Conservation (phyloP, 2,113 vertebrate species). For the Podarcis muralis region DNA sequence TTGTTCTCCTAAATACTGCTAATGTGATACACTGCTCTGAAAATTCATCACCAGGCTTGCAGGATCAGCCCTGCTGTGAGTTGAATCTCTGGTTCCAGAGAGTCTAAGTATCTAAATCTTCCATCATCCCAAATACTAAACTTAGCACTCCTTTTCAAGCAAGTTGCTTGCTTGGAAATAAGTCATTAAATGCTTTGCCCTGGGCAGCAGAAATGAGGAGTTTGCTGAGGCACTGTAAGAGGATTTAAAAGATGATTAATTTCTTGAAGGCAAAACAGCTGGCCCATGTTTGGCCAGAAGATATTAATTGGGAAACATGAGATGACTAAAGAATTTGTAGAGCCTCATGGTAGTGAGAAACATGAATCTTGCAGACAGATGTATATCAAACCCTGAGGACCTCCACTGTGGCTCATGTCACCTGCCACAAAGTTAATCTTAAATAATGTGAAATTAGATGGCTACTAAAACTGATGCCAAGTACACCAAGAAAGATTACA, state of each 20-base stretch:
- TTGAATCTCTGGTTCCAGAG: slow-evolving; percentile 9
- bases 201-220: slow-evolving; percentile 63
- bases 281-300: slow-evolving; percentile 50
- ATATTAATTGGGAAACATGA: slow-evolving; percentile 67
- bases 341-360: slow-evolving; percentile 52
- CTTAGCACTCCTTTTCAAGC: slow-evolving; percentile 23
- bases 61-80: background rate
- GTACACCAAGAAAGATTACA: slow-evolving; percentile 23
- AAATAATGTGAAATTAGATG: slow-evolving; percentile 43
- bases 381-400: slow-evolving; percentile 47
- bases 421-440: slow-evolving; percentile 54
- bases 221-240: slow-evolving; percentile 37
- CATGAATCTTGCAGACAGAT: slow-evolving; percentile 52
- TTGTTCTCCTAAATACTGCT: background rate
- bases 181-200: slow-evolving; percentile 55
- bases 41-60: background rate
- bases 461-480: slow-evolving; percentile 20
- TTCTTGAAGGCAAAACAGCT: slow-evolving; percentile 66
- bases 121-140: slow-evolving; percentile 37
- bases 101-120: background rate
- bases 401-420: slow-evolving; percentile 36
- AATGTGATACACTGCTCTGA: background rate
- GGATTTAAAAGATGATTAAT: slow-evolving; percentile 67
- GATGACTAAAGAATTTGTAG: slow-evolving; percentile 55
- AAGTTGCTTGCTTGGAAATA: slow-evolving; percentile 45